A percentile compares a stretch with the other conserved stretches of the same genome.
phyloP scores from a whole-genome alignment of 30 jellyfish, hydroid and myxozoan species.

The Hydra vulgaris region DNA sequence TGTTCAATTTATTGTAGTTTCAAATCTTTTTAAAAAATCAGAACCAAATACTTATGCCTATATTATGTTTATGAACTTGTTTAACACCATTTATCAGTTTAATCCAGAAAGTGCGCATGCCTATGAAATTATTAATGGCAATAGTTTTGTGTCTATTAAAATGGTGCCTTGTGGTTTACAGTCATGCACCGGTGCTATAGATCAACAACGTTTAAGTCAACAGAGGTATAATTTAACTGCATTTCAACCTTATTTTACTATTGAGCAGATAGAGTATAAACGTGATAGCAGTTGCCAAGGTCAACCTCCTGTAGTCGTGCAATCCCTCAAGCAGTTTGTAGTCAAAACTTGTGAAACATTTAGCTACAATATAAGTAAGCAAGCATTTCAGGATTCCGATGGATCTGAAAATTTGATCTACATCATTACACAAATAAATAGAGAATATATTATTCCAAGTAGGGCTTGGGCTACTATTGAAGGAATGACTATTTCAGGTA shows the following conservation, averaged over 20 bases:
- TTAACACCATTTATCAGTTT: background rate
- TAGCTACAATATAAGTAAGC: background rate
- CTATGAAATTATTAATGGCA: background rate
- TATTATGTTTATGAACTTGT: background rate
- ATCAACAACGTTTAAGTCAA: background rate
- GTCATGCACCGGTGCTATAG: background rate
- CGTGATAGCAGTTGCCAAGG: constrained; percentile 21
- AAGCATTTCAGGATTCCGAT: constrained; percentile 5
- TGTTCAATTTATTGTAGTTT: background rate
- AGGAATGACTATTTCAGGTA: constrained; percentile 15
- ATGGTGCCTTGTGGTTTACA: background rate
- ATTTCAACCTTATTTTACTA: constrained; percentile 16
- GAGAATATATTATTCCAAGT: background rate
- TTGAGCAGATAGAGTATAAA: background rate
- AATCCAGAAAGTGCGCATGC: background rate
- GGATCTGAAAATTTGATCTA: constrained; percentile 8
- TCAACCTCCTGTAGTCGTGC: constrained; percentile 19
- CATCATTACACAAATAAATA: constrained; percentile 19
- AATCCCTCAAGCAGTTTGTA: constrained; percentile 10
- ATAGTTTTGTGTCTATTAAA: background rate
- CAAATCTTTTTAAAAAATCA: constrained; percentile 1
- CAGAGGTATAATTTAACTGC: background rate
- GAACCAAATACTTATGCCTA: background rate
- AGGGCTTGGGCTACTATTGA: constrained; percentile 8
- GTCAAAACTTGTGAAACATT: constrained; percentile 19